Conservation (phyloP, 2,113 vertebrate genomes). For the Benitochromis conjunctus region DNA sequence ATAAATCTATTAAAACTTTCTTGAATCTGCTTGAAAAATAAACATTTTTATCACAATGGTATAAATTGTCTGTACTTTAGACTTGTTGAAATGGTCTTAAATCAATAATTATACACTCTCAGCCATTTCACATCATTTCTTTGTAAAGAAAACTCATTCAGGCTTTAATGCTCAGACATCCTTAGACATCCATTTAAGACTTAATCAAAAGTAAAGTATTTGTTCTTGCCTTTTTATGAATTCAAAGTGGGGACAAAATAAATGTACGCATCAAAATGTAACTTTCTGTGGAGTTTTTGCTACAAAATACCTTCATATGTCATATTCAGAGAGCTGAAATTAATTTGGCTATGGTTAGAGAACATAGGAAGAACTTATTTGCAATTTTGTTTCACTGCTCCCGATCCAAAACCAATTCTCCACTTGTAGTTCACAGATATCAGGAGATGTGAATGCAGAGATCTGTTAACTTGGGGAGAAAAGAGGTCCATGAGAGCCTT, state of each 20-base stretch:
- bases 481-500: conserved; percentile 19
- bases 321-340: not conserved
- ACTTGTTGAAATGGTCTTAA: not conserved
- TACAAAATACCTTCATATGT: not conserved
- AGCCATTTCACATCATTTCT: not conserved
- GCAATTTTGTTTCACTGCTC: not conserved
- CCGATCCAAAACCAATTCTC: conserved; percentile 4
- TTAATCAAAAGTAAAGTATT: not conserved
- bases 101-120: not conserved
- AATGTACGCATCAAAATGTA: not conserved
- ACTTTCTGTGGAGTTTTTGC: not conserved
- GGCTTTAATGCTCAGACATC: not conserved
- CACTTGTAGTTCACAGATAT: conserved; percentile 23
- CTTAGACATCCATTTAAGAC: not conserved
- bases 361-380: conserved; percentile 5
- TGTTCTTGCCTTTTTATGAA: not conserved
- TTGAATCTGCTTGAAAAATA: not conserved
- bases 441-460: conserved; percentile 10
- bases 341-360: not conserved
- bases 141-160: not conserved
- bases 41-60: not conserved
- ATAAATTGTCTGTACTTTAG: not conserved
- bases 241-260: not conserved
- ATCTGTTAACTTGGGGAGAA: conserved; percentile 33
- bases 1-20: not conserved